phyloP scores from a whole-genome alignment of 35 echinoderm and acorn worm genomes.

The Strongylocentrotus purpuratus region DNA sequence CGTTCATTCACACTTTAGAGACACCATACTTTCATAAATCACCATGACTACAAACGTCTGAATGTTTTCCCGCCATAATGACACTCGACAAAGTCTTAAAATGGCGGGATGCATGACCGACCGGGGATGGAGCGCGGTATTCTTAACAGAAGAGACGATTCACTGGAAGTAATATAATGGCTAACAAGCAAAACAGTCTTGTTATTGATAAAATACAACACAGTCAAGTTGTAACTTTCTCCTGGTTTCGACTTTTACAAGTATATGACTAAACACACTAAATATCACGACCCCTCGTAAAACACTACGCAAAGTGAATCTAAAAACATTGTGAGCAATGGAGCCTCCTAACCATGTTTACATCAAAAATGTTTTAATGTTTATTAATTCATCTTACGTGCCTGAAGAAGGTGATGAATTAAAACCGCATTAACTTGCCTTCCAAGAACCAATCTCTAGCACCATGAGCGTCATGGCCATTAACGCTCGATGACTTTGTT shows the following conservation, averaged over 20 bases:
- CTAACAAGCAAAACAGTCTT: background rate
- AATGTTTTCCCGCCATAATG: background rate
- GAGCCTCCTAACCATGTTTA: background rate
- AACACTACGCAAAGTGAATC: background rate
- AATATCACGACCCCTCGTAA: background rate
- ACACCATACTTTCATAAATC: background rate
- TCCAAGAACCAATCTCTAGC: background rate
- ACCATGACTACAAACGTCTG: background rate
- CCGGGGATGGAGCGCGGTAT: background rate
- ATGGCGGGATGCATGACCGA: background rate
- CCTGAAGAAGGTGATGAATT: background rate
- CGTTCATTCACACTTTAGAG: background rate
- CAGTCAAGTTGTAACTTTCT: background rate
- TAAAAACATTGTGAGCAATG: background rate
- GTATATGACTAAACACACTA: background rate
- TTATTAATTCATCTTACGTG: background rate
- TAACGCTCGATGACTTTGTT: background rate
- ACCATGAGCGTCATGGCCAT: background rate
- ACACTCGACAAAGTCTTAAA: background rate
- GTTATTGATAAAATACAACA: background rate
- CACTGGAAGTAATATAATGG: background rate
- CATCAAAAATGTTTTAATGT: background rate
- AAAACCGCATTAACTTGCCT: background rate
- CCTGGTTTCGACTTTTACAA: background rate
- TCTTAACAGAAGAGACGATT: background rate